These are phyloP conservation scores for Scolopax bukidnonensis DNA, from an alignment of 2,797 vertebrate genomes.

Conservation along the genomic window DNA sequence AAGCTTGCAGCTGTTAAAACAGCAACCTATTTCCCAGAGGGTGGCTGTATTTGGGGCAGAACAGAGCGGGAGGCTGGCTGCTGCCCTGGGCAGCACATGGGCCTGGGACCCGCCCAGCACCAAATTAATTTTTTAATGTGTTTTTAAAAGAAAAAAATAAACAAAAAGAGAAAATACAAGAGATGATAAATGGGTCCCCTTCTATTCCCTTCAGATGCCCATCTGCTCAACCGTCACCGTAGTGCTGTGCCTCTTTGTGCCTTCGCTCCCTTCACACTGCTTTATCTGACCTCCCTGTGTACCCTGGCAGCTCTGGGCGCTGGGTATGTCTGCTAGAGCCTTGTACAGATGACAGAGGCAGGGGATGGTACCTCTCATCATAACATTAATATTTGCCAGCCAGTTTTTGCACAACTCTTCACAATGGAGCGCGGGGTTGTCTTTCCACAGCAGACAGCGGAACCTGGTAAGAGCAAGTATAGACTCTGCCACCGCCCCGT, in stretches of 20 bases:
- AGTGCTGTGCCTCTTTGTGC: background rate
- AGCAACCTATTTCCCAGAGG: background rate
- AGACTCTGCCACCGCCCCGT: background rate
- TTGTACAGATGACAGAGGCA: background rate
- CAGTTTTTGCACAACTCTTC: background rate
- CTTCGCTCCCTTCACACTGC: background rate
- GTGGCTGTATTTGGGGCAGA: background rate
- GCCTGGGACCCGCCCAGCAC: accelerated
- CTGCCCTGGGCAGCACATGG: accelerated
- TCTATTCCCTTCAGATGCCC: too few species aligned
- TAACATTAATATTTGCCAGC: background rate
- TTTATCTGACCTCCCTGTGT: background rate
- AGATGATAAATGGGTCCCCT: too few species aligned
- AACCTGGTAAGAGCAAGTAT: background rate
- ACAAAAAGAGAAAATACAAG: too few species aligned
- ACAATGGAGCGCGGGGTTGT: background rate
- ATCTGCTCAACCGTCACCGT: background rate
- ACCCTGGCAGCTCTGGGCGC: background rate
- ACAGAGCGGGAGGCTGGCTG: background rate
- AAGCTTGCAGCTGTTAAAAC: constrained; percentile 60
- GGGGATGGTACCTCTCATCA: background rate
- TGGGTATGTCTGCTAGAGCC: background rate
- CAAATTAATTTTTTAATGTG: too few species aligned
- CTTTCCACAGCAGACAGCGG: background rate
- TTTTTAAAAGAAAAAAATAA: too few species aligned